Evolutionary conservation across 1,140 invertebrate species (phyloP), one percentile per base, ranked within the genome.

Genomic region (Nymphalis io): DNA sequence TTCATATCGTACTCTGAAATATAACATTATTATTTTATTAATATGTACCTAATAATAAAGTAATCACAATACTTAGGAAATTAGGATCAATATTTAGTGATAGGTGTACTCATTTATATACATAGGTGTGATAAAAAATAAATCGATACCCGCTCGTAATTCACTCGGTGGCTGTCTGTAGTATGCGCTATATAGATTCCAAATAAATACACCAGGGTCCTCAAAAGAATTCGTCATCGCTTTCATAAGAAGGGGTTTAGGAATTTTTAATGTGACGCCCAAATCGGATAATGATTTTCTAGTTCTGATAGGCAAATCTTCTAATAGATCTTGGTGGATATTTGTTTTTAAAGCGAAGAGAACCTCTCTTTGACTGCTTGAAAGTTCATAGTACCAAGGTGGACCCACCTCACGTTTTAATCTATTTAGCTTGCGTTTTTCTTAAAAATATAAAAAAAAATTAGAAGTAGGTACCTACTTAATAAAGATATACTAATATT

Each of bases 311-410:
- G 88, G 85, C 60, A 84, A 38, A 70, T 85, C 85, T 71, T 88
- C 85, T 27, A 90, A 57, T 58, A 90, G 74, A 61, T 90, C 88
- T 74, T 88, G 83, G 60, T 90, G 84, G 10, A 90, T 90, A 61
- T 80, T 76, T 12, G 48, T n/a, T 71, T 82, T 85, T 60, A 90
- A 63, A 23, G 75, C 42, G 5, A 48, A 59, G 11, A 90, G 68
- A 48, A 85, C 80, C 33, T 81, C 66, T 67, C 74, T 82, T 75
- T 90, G 88, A 11, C 21, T 20, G 21, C 67, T 80, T 3, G 87
- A 88, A 8, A 89, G 74, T 70, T 89, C 88, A 23, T 62, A 75
- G 61, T 87, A 90, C 88, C 87, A 90, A 4, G 75, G 60, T 12
- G 88, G 88, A 3, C 87, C 87, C 12, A 73, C 78, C 77, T 89